phyloP scores from a whole-genome alignment of 2,888 invertebrate genomes.

The Anagyrus pseudococci region DNA sequence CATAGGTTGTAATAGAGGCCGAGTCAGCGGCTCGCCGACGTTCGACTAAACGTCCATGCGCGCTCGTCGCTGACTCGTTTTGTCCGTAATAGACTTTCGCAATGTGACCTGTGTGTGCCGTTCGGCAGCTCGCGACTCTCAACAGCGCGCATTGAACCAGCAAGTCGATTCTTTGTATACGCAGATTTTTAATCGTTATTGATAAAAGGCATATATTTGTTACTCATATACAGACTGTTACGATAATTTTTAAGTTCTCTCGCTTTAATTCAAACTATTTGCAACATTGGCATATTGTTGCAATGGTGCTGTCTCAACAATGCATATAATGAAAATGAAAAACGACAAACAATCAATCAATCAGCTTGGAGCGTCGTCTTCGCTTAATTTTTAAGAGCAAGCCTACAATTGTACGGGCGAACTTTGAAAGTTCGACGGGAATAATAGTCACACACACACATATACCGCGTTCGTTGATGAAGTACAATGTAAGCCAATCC shows the following conservation, averaged over 20 bases:
- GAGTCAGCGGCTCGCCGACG: conserved; percentile 1
- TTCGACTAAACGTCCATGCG: conserved; percentile 18
- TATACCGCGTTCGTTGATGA: no score
- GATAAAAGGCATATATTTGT: conserved; percentile 7
- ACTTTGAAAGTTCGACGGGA: conserved; percentile 28
- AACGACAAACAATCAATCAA: no score
- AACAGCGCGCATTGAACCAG: no score
- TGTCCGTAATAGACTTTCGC: conserved; percentile 22
- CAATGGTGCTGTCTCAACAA: conserved; percentile 33
- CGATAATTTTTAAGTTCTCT: no score
- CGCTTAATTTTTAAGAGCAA: conserved; percentile 6
- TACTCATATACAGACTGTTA: conserved; percentile 13
- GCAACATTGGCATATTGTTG: no score
- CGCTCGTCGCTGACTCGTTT: conserved; percentile 1
- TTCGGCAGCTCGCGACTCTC: no score
- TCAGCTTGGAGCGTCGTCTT: conserved; percentile 21
- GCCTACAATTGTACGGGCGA: conserved; percentile 16
- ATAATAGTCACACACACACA: no score
- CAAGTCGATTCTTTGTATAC: no score
- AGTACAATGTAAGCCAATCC: no score
- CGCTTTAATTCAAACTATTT: no score
- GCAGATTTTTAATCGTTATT: conserved; percentile 8
- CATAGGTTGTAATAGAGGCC: conserved; percentile 27
- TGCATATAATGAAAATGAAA: no score
- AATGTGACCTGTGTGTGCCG: conserved; percentile 31